These are phyloP conservation scores for Corydoras maculifer DNA, from an alignment of 2,113 vertebrate species.

Conservation along the genomic window DNA sequence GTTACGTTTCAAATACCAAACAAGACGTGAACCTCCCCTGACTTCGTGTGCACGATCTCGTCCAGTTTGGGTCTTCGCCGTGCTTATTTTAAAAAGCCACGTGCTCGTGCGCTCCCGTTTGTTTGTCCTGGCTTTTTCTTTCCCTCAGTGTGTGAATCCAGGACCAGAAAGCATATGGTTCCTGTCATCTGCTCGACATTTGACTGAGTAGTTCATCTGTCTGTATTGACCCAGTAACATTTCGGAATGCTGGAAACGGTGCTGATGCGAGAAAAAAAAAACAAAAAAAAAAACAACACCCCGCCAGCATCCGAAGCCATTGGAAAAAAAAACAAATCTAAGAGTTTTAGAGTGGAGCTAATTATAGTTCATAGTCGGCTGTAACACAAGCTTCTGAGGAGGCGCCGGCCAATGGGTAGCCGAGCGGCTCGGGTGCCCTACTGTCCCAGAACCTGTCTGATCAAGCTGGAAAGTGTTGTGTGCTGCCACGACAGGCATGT, in stretches of 20 bases:
- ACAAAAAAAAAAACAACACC: not conserved
- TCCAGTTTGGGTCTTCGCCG: not conserved
- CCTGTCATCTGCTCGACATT: conserved; percentile 5
- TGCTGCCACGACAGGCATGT: conserved; percentile 21
- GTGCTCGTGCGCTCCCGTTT: conserved; percentile 2
- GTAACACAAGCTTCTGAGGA: not conserved
- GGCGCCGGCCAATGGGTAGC: not conserved
- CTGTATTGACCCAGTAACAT: not conserved
- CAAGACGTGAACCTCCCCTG: too few relatives aligned
- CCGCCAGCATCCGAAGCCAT: too few relatives aligned
- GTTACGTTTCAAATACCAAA: not conserved
- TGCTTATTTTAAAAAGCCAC: not conserved
- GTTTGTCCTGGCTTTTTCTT: conserved; percentile 4
- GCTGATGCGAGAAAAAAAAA: not conserved
- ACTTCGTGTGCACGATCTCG: not conserved
- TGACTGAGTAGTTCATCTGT: conserved; percentile 20
- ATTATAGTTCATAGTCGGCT: not conserved
- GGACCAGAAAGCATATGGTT: conserved; percentile 20
- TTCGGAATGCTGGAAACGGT: not conserved
- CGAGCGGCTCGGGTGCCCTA: not conserved
- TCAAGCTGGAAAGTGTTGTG: conserved; percentile 1
- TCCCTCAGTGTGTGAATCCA: conserved; percentile 7
- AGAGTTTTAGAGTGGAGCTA: not conserved
- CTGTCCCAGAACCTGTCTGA: not conserved
- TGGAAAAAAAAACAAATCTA: not conserved